Percentiles rank a stretch among this genome's conserved stretches.
Conservation (phyloP, 2,888 invertebrate species). For the Andricus curvator region DNA sequence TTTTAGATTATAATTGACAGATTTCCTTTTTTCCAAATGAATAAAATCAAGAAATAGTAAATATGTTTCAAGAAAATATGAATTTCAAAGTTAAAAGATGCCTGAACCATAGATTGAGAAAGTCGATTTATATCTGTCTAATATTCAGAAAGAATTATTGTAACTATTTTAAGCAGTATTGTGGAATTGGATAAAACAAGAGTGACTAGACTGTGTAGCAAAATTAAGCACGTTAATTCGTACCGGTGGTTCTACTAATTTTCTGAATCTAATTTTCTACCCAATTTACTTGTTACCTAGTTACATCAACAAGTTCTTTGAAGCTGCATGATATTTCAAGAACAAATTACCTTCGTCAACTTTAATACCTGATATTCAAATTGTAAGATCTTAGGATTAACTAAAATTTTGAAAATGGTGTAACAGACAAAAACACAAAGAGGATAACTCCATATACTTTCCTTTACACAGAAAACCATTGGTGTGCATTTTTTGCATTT, state of each 20-base stretch:
- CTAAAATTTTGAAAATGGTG: not conserved
- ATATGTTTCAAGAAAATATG: not conserved
- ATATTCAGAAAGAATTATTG: not conserved
- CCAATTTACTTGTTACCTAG: constrained; percentile 4
- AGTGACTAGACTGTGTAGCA: constrained; percentile 1
- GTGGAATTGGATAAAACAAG: not conserved
- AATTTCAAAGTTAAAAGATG: not conserved
- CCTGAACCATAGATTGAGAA: not conserved
- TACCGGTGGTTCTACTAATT: constrained; percentile 15
- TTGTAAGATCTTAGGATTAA: not conserved
- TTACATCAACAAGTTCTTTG: constrained; percentile 5
- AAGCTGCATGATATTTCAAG: not conserved
- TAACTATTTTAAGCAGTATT: not conserved
- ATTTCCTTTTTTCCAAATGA: not conserved
- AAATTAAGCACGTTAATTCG: not conserved
- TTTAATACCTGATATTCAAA: not conserved
- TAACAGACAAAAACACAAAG: not conserved
- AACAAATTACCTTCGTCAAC: not conserved
- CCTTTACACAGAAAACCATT: too few relatives aligned
- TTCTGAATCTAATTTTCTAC: constrained; percentile 24
- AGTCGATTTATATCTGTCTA: not conserved
- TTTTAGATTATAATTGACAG: not conserved
- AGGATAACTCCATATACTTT: not conserved
- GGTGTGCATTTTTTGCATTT: too few relatives aligned
- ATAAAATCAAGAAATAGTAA: too few relatives aligned